Conservation (phyloP, 2,888 invertebrate species). For the Caenorhabditis afra region DNA sequence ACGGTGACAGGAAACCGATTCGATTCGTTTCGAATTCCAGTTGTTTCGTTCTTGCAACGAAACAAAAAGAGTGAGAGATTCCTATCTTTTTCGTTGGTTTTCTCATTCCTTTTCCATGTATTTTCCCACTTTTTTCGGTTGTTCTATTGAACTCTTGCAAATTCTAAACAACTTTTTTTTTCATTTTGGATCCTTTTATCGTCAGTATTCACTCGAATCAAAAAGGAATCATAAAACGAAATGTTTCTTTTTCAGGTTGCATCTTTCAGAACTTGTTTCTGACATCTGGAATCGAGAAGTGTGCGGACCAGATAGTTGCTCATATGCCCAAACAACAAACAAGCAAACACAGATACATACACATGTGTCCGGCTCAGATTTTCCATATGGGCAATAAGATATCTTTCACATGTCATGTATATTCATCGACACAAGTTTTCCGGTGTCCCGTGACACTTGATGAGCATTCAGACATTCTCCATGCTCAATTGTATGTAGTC, state of each 20-base stretch:
- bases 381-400: constrained; percentile 45
- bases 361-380: constrained; percentile 33
- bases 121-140: neutral
- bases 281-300: no score
- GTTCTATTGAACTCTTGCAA: neutral
- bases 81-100: constrained; percentile 13
- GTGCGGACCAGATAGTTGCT: no score
- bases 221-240: no score
- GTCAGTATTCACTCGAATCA: no score
- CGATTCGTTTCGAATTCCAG: neutral
- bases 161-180: no score
- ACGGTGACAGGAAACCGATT: no score
- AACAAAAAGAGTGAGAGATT: constrained; percentile 12
- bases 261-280: no score
- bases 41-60: neutral
- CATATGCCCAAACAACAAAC: no score
- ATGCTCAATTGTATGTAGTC: no score
- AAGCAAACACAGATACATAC: neutral
- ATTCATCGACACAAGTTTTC: constrained; percentile 16
- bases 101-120: neutral
- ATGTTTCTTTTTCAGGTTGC: no score
- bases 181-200: no score
- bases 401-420: constrained; percentile 31
- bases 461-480: no score
- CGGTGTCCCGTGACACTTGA: neutral